Evolutionary conservation across 2,113 vertebrate genomes (phyloP), one percentile per base, ranked within the genome.

Genomic region (Cebus imitator): DNA sequence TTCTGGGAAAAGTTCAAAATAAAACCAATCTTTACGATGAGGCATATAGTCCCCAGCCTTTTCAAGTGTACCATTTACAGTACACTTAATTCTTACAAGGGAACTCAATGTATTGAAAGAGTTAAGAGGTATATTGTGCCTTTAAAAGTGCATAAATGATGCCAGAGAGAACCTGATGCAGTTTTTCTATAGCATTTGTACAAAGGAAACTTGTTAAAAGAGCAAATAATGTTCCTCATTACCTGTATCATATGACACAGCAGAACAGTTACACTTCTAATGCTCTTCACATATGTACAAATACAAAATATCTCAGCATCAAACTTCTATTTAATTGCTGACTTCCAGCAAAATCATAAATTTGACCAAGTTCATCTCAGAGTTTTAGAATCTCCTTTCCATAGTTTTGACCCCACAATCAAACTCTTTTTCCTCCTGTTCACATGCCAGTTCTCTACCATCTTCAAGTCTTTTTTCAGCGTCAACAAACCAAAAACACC

Each of bases 1-100:
- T 97, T 66, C 81, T 82, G 68, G 66, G 37, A 82, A 76, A 95
- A 58, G 32, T 81, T 81, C 30, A 91, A 91, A 94, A 92, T 82
- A 32, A 94, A 95, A 92, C 30, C 55, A 57, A 14, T 92, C n/a
- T 68, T 35, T 30, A 61, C 21, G 27, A 27, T 4, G 27, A 94
- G 48, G 72, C 30, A 68, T 75, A 68, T 48, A 81, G 32, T 79
- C 32, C 21, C n/a, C 64, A 82, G 73, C n/a, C 6, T 87, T 81
- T 92, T n/a, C 50, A 78, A 75, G 40, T 30, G 13, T 76, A 66
- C 20, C 10, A 90, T 32, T 76, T 86, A 91, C 0, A 72, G 7
- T 70, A 82, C 14, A 90, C 23, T 87, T 37, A 50, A 64, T 32
- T 82, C 57, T 84, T 85, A 84, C 35, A 57, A 91, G 68, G 58